Conservation (phyloP, 2,888 invertebrate species). For the Lymantria dispar region DNA sequence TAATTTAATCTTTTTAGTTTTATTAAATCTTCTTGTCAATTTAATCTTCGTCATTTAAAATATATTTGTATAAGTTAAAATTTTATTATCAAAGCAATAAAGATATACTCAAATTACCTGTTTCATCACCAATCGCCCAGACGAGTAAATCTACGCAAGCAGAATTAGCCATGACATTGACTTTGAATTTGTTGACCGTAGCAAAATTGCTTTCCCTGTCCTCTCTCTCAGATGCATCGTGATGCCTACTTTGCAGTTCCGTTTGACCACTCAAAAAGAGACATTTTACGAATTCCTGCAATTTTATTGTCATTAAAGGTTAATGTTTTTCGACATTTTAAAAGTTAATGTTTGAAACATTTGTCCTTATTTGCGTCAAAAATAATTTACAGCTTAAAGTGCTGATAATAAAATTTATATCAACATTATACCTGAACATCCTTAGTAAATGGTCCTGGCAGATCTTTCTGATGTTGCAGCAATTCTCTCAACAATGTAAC, state of each 20-base stretch:
- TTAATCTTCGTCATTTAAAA: no score
- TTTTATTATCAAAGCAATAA: background rate
- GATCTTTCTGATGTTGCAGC: slow-evolving; percentile 93
- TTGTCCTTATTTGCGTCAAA: no score
- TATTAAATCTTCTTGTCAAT: no score
- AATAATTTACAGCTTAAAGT: no score
- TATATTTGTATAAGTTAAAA: no score
- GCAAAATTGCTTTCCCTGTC: slow-evolving; percentile 91
- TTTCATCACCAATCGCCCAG: slow-evolving; percentile 98
- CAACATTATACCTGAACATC: slow-evolving; percentile 86
- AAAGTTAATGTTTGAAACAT: no score
- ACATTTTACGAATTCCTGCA: slow-evolving; percentile 91
- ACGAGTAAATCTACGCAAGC: slow-evolving; percentile 98
- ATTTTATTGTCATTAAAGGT: background rate
- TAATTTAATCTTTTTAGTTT: no score
- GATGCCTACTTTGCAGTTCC: slow-evolving; percentile 93
- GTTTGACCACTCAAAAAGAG: slow-evolving; percentile 96
- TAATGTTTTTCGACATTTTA: no score
- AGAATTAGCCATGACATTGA: slow-evolving; percentile 98
- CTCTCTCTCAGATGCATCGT: slow-evolving; percentile 92
- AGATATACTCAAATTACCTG: slow-evolving; percentile 83
- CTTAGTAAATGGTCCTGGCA: slow-evolving; percentile 94
- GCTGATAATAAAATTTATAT: slow-evolving; percentile 3
- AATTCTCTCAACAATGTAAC: slow-evolving; percentile 95
- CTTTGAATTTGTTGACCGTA: slow-evolving; percentile 94